Percentiles rank a stretch among this genome's conserved stretches.
phyloP scores from a whole-genome alignment of 2,113 vertebrate genomes.

The Psilopsiagon aymara region DNA sequence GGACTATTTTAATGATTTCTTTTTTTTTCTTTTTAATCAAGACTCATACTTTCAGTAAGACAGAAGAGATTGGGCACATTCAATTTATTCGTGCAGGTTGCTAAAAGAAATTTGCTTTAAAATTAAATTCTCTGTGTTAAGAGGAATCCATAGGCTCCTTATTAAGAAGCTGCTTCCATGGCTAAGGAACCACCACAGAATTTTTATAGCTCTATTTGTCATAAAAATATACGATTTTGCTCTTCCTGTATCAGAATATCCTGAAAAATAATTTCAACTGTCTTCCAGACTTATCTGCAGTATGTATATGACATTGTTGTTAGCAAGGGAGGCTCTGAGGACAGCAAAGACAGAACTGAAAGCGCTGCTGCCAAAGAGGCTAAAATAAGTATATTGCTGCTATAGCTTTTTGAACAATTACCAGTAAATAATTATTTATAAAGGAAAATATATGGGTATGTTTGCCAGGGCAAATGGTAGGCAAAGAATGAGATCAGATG shows the following conservation, averaged over 20 bases:
- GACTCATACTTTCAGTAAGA: background rate
- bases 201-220: conserved; percentile 62
- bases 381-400: conserved; percentile 46
- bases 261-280: conserved; percentile 74
- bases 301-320: conserved; percentile 44
- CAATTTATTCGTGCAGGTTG: background rate
- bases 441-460: background rate
- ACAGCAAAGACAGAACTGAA: conserved; percentile 52
- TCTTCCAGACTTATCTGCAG: conserved; percentile 65
- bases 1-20: background rate
- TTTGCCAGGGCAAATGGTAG: background rate
- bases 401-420: conserved; percentile 55
- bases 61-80: background rate
- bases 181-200: conserved; percentile 38
- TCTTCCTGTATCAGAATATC: conserved; percentile 65
- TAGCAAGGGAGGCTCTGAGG: conserved; percentile 39
- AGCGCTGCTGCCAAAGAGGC: conserved; percentile 35
- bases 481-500: background rate
- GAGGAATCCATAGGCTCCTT: background rate
- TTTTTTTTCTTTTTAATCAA: background rate
- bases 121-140: background rate
- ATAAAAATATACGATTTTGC: conserved; percentile 53
- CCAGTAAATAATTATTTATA: conserved; percentile 52
- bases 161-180: conserved; percentile 7
- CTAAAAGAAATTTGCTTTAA: conserved; percentile 12